Evolutionary conservation across 1,140 invertebrate genomes (phyloP), one percentile per base, ranked within the genome.

Genomic region (Pinna nobilis): DNA sequence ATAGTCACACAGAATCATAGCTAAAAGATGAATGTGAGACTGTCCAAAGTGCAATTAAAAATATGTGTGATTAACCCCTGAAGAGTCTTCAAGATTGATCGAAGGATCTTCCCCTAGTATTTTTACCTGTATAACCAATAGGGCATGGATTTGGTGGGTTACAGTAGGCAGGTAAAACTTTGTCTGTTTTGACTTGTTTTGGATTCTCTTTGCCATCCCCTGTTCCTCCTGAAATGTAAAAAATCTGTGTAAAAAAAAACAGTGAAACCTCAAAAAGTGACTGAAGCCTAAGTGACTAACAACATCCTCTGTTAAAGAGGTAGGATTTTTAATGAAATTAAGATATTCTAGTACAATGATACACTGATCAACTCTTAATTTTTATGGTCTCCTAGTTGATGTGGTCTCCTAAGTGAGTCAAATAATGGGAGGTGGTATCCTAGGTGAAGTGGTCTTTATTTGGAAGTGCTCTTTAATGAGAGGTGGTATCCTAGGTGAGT

Each of bases 121-220:
- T 66, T 76, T 82, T 83, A 91, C 91, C 88, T 65, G 87, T 90
- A 76, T 91, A 92, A 55, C 91, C 91, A 6, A 90, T 91, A 0
- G 98, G 98, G 83, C 98, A 99, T 0, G 98, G 98, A 90, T 99
- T 99, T 6, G 98, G 98, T 1, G 98, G 98, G 86, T 98, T 98
- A 88, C 98, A 99, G 90, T 99, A 99, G 32, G 98, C 97, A 0
- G 98, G 98, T 11, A 99, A 90, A 30, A 94, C 93, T 15, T 94
- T 94, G 83, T 99, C 97, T 1, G 94, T 93, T 90, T 99, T 99
- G 3, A 97, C 92, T 92, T 76, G 91, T 55, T 91, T 92, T 1
- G 95, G 87, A 25, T 91, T 90, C 83, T 95, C 92, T 75, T 93
- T 90, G 74, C 94, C 93, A 90, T 96, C 93, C 59, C 94, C 92